Base-by-base conservation (phyloP, 2,797 vertebrate species). In the Etheostoma perlongum region DNA sequence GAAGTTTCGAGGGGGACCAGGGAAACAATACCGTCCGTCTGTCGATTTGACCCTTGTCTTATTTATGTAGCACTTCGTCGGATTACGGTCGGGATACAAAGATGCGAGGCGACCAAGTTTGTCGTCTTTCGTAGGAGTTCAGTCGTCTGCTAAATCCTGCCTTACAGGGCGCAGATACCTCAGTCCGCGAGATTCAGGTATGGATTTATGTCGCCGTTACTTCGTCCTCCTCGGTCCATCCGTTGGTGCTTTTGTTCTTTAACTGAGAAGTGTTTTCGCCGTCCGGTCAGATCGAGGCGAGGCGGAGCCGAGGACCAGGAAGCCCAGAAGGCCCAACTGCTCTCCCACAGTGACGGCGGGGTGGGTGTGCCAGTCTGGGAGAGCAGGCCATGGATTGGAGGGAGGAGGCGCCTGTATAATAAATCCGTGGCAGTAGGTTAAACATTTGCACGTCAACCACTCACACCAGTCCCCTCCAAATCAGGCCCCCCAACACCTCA, bases 161-260 rank as follows among this genome's bases (percentile, higher is more conserved):
- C 71, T 21, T 10, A 5, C 21, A 65, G 44, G 40, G 19, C 60
- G 13, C 48, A 60, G 74, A 79, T 51, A 30, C 66, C 69, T 71
- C 74, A 74, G 68, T 84, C 77, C 76, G 78, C 7, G 79, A 51
- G 60, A 15, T 71, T 55, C 69, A 2, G 51, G 36, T 76, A 23
- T 23, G 59, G 27, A 73, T 77, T 14, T 3, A 84, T 69, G 80
- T 77, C 84, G 77, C 80, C 69, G 84, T 74, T 85, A 75, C 86
- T 85, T 83, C 76, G 82, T 74, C 83, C 72, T 68, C 84, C 62
- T 84, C 89, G 62, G 82, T 88, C 84, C 80, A 84, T 85, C 90
- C 93, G 93, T 88, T 78, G 91, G 88, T 88, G 94, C 94, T 95
- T 96, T 95, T 95, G 94, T 96, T 96, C 94, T 94, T 85, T 78